phyloP scores from a whole-genome alignment of 2,113 vertebrate genomes.

The Galeopterus variegatus region DNA sequence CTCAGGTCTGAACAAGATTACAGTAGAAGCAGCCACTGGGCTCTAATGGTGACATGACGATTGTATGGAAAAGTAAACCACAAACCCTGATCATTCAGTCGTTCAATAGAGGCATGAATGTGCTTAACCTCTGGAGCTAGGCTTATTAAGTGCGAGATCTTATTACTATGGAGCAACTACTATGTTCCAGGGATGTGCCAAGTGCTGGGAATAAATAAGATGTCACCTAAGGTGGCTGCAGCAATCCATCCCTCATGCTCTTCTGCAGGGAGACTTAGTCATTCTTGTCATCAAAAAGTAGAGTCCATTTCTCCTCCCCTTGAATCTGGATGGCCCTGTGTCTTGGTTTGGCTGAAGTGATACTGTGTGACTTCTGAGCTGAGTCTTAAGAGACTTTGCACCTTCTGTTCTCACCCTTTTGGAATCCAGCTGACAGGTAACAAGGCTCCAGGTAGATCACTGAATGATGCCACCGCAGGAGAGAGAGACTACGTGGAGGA shows the following conservation, averaged over 20 bases:
- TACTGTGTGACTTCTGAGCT: neutral
- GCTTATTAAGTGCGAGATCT: neutral
- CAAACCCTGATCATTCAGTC: neutral
- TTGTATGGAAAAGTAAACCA: neutral
- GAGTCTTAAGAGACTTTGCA: neutral
- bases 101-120: neutral
- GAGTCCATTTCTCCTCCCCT: neutral
- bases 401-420: neutral
- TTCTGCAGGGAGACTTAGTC: neutral
- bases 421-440: neutral
- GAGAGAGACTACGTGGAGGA: neutral
- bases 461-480: neutral
- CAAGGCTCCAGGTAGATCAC: neutral
- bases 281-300: neutral
- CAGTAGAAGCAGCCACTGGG: neutral
- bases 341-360: neutral
- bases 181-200: neutral
- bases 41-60: neutral
- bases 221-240: neutral
- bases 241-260: neutral
- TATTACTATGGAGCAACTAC: neutral
- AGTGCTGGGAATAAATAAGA: slow-evolving; percentile 1
- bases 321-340: neutral
- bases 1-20: neutral
- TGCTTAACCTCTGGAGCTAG: neutral